phyloP scores from a whole-genome alignment of 2,113 vertebrate species.

The Apodemus speciosus region DNA sequence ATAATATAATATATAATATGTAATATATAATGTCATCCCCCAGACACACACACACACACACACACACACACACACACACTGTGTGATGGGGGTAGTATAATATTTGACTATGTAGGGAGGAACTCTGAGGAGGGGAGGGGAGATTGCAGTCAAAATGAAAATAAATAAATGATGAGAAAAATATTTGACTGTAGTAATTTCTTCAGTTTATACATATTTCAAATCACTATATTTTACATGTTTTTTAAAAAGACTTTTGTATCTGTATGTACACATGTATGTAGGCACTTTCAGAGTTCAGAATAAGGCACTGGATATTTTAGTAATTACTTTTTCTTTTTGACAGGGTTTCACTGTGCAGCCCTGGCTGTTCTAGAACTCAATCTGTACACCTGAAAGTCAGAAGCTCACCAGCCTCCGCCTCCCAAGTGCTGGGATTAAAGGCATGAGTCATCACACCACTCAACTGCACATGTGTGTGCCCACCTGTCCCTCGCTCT shows the following conservation, averaged over 20 bases:
- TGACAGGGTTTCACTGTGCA: too few species aligned
- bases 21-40: not conserved
- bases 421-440: not conserved
- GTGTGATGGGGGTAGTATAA: not conserved
- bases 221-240: not conserved
- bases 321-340: too few species aligned
- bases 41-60: not conserved
- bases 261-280: not conserved
- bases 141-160: not conserved
- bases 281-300: not conserved
- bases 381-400: not conserved
- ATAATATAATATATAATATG: too few species aligned
- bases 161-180: not conserved
- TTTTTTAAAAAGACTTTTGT: not conserved
- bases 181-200: not conserved
- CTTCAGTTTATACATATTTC: not conserved
- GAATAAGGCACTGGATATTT: not conserved
- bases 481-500: too few species aligned
- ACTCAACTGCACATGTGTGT: too few species aligned
- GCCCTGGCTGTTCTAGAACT: too few species aligned
- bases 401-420: not conserved
- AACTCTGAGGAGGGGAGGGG: too few species aligned
- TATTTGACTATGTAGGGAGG: not conserved
- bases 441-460: not conserved
- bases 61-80: too few species aligned